Base-by-base conservation (phyloP, 2,888 invertebrate genomes). In the Eupithecia subfuscata region DNA sequence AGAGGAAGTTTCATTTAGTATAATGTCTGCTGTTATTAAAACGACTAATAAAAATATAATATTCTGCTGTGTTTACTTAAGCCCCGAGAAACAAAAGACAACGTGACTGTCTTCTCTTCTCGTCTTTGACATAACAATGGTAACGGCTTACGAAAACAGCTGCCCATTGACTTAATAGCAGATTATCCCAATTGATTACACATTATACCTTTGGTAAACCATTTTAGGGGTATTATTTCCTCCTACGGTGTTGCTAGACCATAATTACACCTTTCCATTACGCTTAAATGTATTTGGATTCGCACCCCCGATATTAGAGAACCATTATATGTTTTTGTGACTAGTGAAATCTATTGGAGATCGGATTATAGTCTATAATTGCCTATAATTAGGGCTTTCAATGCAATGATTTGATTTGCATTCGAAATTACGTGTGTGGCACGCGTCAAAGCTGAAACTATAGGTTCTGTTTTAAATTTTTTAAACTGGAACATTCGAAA, bases 211-310 rank as follows among this genome's bases (percentile, higher is more conserved):
- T 34, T 45, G 40, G 75, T 70, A 69, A 75, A 75, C 71, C 74
- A 71, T 72, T 56, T 60, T 48, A 64, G 52, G 37, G 48, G 25
- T 65, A 65, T 45, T 48, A 67, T 72, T 52, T 56, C 40, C 9
- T 56, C 12, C 18, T 18, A 16, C 63, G 34, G 65, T 71, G 7
- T 65, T 70, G 68, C 52, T 67, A 69, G 22, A 67, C 71, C 43
- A 70, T 75, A 70, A 78, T 76, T 76, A 76, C 71, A 78, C 78
- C 72, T 78, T 76, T 78, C 72, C 68, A 72, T 65, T 70, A 73
- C 56, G 34, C 76, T 71, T 48, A 48, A 69, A 70, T 73, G 48
- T 67, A 67, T 73, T 75, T 71, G 48, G 56, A 65, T 68, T 67
- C 71, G 70, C 70, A 45, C 75, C 69, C 75, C 70, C 69, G 16